Conservation (phyloP, 53 echinoderm and acorn worm species). For the Patiria pectinifera region DNA sequence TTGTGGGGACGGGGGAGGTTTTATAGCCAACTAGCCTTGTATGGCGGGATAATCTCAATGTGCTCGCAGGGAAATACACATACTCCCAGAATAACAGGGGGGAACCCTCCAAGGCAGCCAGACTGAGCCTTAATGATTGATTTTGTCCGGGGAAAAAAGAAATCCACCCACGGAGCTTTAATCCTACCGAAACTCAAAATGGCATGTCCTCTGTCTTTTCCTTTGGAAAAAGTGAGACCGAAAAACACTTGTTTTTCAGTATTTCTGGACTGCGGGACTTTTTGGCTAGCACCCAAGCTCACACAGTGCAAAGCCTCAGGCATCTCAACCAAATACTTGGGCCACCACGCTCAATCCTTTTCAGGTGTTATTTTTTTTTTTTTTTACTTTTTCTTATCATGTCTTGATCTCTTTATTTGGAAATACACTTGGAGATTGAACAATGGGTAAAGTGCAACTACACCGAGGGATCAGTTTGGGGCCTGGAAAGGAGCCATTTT, state of each 20-base stretch:
- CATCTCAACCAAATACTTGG: neutral
- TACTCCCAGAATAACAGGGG: neutral
- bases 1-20: neutral
- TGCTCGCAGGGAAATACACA: neutral
- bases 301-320: conserved; percentile 10
- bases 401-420: conserved; percentile 48
- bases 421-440: conserved; percentile 12
- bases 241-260: neutral
- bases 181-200: conserved; percentile 25
- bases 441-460: conserved; percentile 50
- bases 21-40: neutral
- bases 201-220: conserved; percentile 1
- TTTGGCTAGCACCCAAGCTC: neutral
- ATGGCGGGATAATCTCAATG: neutral
- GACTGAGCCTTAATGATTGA: conserved; percentile 1
- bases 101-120: neutral
- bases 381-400: conserved; percentile 25
- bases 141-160: neutral
- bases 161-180: neutral
- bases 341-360: neutral
- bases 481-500: neutral
- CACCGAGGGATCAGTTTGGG: neutral
- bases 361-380: neutral
- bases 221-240: neutral
- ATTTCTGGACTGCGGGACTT: neutral